These are phyloP conservation scores for Chrysolophus pictus DNA, from an alignment of 2,797 vertebrate species.

Conservation along the genomic window DNA sequence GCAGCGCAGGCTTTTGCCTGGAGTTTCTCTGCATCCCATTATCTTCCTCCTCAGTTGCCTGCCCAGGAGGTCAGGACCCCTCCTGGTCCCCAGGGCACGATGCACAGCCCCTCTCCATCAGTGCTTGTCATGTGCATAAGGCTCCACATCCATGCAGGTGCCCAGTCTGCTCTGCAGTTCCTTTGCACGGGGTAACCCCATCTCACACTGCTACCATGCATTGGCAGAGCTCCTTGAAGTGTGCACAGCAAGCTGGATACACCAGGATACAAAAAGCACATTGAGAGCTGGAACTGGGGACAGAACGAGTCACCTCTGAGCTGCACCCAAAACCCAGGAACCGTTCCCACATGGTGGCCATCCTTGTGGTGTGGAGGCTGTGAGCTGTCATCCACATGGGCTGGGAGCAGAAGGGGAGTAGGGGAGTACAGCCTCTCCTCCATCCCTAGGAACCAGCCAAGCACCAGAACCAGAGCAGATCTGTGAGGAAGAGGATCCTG, in stretches of 20 bases:
- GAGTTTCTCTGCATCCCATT: background rate
- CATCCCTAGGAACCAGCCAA: background rate
- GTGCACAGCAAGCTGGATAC: background rate
- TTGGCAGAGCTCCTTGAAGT: background rate
- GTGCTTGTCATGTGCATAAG: too few relatives aligned
- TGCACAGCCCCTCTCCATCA: background rate
- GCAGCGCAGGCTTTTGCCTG: background rate
- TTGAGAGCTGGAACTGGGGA: background rate
- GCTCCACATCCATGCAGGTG: too few relatives aligned
- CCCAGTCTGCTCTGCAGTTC: background rate
- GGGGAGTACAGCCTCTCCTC: background rate
- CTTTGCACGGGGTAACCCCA: background rate
- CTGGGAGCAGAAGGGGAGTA: background rate
- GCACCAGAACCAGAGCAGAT: background rate
- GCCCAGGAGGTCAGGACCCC: background rate
- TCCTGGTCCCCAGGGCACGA: background rate
- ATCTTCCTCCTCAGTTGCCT: background rate
- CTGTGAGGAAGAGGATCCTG: accelerated
- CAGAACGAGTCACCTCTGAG: background rate
- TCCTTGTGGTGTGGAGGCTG: background rate
- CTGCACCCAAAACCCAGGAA: background rate
- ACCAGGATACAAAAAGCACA: background rate
- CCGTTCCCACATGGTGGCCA: background rate
- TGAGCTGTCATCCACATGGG: background rate
- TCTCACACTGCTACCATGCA: background rate